Base-by-base conservation (phyloP, 2,113 vertebrate species). In the Trematocara macrostoma region DNA sequence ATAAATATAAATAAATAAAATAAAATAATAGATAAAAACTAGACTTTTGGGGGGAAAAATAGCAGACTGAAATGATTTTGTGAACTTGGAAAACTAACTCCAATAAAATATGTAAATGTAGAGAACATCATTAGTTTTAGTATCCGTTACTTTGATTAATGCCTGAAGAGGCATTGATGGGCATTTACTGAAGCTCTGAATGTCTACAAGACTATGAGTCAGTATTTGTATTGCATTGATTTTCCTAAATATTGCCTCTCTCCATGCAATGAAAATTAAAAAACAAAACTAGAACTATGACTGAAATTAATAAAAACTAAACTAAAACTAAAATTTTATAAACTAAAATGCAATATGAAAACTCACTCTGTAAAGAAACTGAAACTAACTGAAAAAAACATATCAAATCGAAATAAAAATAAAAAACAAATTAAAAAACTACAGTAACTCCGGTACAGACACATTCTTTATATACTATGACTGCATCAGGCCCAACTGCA, bases 261-360 rank as follows among this genome's bases (percentile, higher is more conserved):
- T 38, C 18, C 59, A 20, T 67, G 18, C 34, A 67, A 38, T 64
- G 6, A 38, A 64, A 64, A 38, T 64, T 64, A n/a, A n/a, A 64
- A 64, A 64, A 61, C 31, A 35, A 61, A 61, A 61, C 9, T n/a
- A 64, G 59, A 64, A 12, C 34, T 64, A n/a, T 38, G 59, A 64
- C 34, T 38, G 59, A 64, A 64, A 20, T n/a, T 12, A 38, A 64
- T 64, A 64, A 35, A 64, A 38, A 38, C 10, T n/a, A 35, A 61
- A 64, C 31, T 1, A 61, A 61, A 61, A 18, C 8, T 0, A 59
- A 34, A 59, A 59, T 31, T 57, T 59, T 10, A 31, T 14, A 16
- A 31, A 31, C 26, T 31, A 57, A 57, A 16, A 16, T 31, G 4
- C 0, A 59, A 61, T 34, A 61, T 61, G 57, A 61, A 61, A 61